A percentile compares a stretch with the other conserved stretches of the same genome.
phyloP scores from a whole-genome alignment of 2,888 invertebrate species.

The Cacoxenus indagator region DNA sequence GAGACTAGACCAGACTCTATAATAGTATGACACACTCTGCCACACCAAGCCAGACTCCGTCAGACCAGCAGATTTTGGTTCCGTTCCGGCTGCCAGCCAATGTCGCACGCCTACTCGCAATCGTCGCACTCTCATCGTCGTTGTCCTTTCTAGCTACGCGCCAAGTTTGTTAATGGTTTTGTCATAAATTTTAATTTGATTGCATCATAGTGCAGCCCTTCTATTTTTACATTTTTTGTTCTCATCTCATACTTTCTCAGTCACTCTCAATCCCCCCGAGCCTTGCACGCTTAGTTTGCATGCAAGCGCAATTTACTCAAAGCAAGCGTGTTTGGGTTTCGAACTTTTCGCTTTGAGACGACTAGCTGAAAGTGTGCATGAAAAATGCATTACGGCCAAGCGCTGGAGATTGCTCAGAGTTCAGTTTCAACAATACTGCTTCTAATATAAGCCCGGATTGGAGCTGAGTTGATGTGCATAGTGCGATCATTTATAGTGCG shows the following conservation, averaged over 20 bases:
- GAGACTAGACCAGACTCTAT: neutral
- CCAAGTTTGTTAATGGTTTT: constrained; percentile 57
- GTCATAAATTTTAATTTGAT: constrained; percentile 63
- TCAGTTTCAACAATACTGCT: neutral
- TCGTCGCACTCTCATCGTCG: neutral
- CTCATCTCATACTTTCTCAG: neutral
- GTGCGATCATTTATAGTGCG: neutral
- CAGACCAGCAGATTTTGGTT: neutral
- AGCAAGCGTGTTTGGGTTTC: neutral
- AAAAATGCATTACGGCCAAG: constrained; percentile 50
- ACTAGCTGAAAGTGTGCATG: constrained; percentile 33
- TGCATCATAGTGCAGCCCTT: constrained; percentile 38
- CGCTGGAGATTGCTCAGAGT: neutral
- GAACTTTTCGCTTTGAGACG: neutral
- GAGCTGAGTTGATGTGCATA: neutral
- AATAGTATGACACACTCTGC: neutral
- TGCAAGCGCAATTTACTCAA: neutral
- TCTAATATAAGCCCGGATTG: neutral
- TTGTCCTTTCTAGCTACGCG: constrained; percentile 36
- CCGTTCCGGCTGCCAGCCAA: constrained; percentile 35
- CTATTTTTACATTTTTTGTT: too few species aligned
- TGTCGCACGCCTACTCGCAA: constrained; percentile 23
- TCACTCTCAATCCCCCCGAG: too few species aligned
- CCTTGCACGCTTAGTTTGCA: neutral
- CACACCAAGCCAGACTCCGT: neutral